phyloP scores from a whole-genome alignment of 2,113 vertebrate species.

The Aramus guarauna region DNA sequence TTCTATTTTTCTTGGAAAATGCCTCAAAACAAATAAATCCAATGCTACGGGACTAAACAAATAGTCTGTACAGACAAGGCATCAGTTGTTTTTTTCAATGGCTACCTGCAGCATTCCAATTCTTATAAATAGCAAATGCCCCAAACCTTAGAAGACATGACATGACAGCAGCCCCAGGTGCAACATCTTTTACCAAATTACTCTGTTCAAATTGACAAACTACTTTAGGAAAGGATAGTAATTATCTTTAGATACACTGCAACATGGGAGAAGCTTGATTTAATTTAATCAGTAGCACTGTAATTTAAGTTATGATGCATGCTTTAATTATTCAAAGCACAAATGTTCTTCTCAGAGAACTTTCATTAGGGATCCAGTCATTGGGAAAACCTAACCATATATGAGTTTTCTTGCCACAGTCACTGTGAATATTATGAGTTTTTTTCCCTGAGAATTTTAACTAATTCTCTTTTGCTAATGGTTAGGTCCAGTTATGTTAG shows the following conservation, averaged over 20 bases:
- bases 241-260: slow-evolving; percentile 53
- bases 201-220: slow-evolving; percentile 30
- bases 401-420: background rate
- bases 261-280: slow-evolving; percentile 17
- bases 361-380: background rate
- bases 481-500: background rate
- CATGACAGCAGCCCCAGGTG: slow-evolving; percentile 18
- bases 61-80: background rate
- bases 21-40: background rate
- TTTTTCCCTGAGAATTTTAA: background rate
- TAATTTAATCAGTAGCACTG: slow-evolving; percentile 61
- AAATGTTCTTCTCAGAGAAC: slow-evolving; percentile 19
- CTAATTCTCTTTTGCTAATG: background rate
- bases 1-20: background rate
- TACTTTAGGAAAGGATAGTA: slow-evolving; percentile 33
- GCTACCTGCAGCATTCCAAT: background rate
- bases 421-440: background rate
- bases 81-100: background rate
- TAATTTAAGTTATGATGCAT: slow-evolving; percentile 58
- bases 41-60: background rate
- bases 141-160: background rate
- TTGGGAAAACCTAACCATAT: background rate
- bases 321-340: slow-evolving; percentile 56
- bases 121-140: background rate
- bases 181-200: slow-evolving; percentile 34